A percentile compares a stretch with the other conserved stretches of the same genome.
Evolutionary conservation across 2,113 vertebrate genomes (phyloP).

Genomic region (Tragelaphus strepsiceros): DNA sequence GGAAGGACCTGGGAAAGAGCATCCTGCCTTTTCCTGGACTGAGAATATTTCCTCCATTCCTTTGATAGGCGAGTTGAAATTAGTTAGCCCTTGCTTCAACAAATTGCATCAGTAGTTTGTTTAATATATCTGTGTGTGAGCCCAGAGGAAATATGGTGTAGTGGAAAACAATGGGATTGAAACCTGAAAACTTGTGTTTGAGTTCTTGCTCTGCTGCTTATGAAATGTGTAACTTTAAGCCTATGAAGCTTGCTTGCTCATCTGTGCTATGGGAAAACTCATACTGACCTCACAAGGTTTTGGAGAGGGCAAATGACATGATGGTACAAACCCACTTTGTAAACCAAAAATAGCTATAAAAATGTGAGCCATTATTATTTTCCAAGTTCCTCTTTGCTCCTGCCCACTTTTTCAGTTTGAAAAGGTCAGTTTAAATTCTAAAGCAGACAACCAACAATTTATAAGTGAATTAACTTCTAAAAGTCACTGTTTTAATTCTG

Average conservation of each 20-base stretch:
- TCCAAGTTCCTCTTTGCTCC: conserved; percentile 41
- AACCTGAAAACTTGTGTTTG: not conserved
- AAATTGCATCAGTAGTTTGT: not conserved
- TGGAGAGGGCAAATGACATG: not conserved
- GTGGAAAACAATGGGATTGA: not conserved
- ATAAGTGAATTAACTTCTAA: conserved; percentile 3
- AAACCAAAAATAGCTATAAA: conserved; percentile 48
- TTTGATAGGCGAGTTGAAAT: not conserved
- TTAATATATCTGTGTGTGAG: not conserved
- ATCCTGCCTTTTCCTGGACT: not conserved
- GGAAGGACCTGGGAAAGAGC: not conserved
- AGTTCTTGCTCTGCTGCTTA: not conserved
- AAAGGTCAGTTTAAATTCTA: conserved; percentile 62
- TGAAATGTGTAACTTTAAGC: not conserved
- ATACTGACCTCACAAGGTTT: not conserved
- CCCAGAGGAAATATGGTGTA: not conserved
- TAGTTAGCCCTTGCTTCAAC: not conserved
- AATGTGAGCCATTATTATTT: conserved; percentile 47
- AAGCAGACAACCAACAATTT: conserved; percentile 32
- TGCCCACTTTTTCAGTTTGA: conserved; percentile 56
- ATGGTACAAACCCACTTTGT: conserved; percentile 23
- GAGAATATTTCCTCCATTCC: not conserved
- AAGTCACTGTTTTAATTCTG: conserved; percentile 37
- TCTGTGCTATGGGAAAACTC: not conserved
- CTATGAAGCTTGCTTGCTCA: not conserved